Evolutionary conservation across 1,140 invertebrate species (phyloP), one percentile per base, ranked within the genome.

Genomic region (Drosophila mayri): DNA sequence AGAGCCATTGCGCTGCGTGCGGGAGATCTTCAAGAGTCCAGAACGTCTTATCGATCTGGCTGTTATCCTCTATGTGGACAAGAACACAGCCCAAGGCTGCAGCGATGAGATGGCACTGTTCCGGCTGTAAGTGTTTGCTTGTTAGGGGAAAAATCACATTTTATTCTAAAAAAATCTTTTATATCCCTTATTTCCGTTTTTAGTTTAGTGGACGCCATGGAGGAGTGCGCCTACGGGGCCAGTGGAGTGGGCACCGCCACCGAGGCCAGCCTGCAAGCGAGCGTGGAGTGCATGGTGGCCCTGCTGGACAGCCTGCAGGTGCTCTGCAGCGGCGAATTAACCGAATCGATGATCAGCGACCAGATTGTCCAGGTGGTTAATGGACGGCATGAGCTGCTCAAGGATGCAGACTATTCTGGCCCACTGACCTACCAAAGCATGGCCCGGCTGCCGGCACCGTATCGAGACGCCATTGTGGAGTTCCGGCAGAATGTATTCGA

Each of bases 21-120:
- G 96, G 74, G 96, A 97, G 94, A 92, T 97, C 25, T 92, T 97
- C 9, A 94, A 95, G 59, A 96, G 95, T 84, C 96, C 96, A 2
- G 95, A 95, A 79, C 93, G 95, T 49, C 93, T 97, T 28, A 94
- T 97, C 2, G 95, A 96, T 91, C 94, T 97, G 83, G 93, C 96
- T 43, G 94, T 97, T 16, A 94, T 96, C 41, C 90, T 97, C 1
- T 95, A 95, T 52, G 95, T 96, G 82, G 96, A 96, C 76, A 96
- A 95, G 79, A 95, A 94, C 74, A 95, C 95, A 32, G 95, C 94
- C 65, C 96, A 97, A 80, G 94, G 95, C 32, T 96, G 97, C 77
- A 96, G 96, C 91, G 96, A 98, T 92, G 96, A 98, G 92, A 97
- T 99, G 95, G 97, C 97, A 9, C 94, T 99, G 5, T 95, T 98